These are phyloP conservation scores for Bradysia coprophila DNA, from an alignment of 1,140 invertebrate genomes.

Conservation along the genomic window DNA sequence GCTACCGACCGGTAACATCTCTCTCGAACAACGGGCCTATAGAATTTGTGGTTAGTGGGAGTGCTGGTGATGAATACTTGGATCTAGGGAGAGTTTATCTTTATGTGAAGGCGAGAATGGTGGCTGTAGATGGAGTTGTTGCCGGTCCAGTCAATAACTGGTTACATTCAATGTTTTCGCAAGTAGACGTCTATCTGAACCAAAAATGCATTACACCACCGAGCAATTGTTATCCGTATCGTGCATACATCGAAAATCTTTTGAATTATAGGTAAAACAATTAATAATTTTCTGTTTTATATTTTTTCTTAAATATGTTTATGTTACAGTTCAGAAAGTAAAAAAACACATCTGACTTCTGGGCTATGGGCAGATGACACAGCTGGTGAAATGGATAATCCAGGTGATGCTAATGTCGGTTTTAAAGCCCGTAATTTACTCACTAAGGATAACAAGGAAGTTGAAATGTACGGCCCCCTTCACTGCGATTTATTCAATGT, in stretches of 20 bases:
- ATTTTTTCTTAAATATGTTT: too few relatives aligned
- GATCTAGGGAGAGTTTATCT: background rate
- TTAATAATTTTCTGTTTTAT: too few relatives aligned
- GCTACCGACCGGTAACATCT: background rate
- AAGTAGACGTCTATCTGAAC: background rate
- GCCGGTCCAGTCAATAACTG: background rate
- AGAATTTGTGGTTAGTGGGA: background rate
- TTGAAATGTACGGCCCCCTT: too few relatives aligned
- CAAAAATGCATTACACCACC: conserved; percentile 1
- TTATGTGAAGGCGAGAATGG: background rate
- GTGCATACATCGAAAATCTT: conserved; percentile 1
- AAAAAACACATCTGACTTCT: too few relatives aligned
- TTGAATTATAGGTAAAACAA: conserved; percentile 2
- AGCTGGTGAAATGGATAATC: too few relatives aligned
- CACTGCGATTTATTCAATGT: too few relatives aligned
- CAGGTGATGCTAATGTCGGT: too few relatives aligned
- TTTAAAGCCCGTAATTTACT: too few relatives aligned
- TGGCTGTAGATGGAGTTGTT: background rate
- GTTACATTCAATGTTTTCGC: background rate
- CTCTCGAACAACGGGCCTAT: background rate
- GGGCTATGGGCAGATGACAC: too few relatives aligned
- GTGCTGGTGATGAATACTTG: background rate
- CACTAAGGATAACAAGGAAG: too few relatives aligned
- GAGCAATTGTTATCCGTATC: background rate
- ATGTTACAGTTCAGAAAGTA: too few relatives aligned